phyloP scores from a whole-genome alignment of 2,113 vertebrate species.

The Triplophysa siluroides region DNA sequence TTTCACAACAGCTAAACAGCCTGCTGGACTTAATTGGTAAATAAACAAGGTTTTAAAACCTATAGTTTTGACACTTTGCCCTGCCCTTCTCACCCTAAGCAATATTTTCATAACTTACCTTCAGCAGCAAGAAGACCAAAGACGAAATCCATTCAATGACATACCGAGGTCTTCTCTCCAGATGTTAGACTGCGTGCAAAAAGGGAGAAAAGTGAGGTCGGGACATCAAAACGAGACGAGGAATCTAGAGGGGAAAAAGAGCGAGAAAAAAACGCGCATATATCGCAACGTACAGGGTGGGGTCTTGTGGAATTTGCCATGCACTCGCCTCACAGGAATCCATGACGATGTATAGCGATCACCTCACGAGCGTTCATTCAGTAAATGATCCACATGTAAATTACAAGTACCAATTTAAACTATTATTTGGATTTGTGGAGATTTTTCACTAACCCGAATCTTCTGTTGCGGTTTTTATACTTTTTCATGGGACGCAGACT shows the following conservation, averaged over 20 bases:
- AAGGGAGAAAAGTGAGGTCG: conserved; percentile 46
- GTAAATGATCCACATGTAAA: neutral
- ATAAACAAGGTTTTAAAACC: neutral
- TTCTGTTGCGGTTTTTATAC: neutral
- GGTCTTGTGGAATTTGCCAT: conserved; percentile 74
- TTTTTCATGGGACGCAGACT: neutral
- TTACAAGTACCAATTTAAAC: neutral
- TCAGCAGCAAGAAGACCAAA: conserved; percentile 17
- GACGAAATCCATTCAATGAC: conserved; percentile 31
- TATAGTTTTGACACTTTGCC: conserved; percentile 9
- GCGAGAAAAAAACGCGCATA: conserved; percentile 60
- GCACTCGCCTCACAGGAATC: conserved; percentile 60
- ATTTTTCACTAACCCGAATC: neutral
- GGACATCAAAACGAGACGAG: conserved; percentile 48
- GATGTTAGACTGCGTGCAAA: conserved; percentile 28
- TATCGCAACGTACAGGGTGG: conserved; percentile 77
- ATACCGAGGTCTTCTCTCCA: conserved; percentile 9
- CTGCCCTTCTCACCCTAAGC: neutral
- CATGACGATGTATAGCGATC: conserved; percentile 49
- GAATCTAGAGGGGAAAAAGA: conserved; percentile 27
- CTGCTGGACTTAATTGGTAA: neutral
- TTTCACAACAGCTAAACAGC: neutral
- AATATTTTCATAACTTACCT: conserved; percentile 42
- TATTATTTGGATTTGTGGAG: neutral
- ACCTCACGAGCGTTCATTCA: neutral